Evolutionary conservation across 2,797 vertebrate genomes (phyloP).

Genomic region (Betta splendens): DNA sequence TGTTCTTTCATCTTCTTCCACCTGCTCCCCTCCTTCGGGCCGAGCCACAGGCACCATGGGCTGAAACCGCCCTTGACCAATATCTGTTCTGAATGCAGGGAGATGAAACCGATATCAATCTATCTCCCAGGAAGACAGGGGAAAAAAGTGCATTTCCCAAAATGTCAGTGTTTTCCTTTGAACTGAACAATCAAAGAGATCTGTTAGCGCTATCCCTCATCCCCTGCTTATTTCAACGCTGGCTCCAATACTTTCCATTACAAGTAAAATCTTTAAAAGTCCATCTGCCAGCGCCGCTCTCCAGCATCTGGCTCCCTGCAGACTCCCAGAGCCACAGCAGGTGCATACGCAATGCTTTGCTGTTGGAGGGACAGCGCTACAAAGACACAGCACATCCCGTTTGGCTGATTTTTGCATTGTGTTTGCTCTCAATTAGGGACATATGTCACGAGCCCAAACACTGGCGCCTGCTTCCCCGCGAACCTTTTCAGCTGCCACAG

Average conservation of each 20-base stretch:
- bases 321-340: slow-evolving; percentile 41
- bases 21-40: background rate
- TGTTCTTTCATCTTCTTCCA: background rate
- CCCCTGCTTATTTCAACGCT: slow-evolving; percentile 32
- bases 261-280: slow-evolving; percentile 49
- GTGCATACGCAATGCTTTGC: slow-evolving; percentile 50
- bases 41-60: slow-evolving; percentile 1
- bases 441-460: slow-evolving; percentile 56
- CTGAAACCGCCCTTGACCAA: slow-evolving; percentile 34
- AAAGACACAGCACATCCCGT: slow-evolving; percentile 50
- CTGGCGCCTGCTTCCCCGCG: slow-evolving; percentile 32
- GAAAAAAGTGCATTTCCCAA: slow-evolving; percentile 37
- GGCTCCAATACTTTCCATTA: slow-evolving; percentile 43
- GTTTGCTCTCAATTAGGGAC: slow-evolving; percentile 44
- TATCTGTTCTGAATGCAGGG: slow-evolving; percentile 25
- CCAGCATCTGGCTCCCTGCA: slow-evolving; percentile 36
- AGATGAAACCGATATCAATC: slow-evolving; percentile 45
- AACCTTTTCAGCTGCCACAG: slow-evolving; percentile 41
- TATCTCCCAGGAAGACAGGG: slow-evolving; percentile 10
- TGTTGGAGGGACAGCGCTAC: slow-evolving; percentile 56
- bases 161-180: slow-evolving; percentile 50
- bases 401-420: slow-evolving; percentile 46
- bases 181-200: slow-evolving; percentile 55
- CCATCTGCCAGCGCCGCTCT: slow-evolving; percentile 54
- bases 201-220: slow-evolving; percentile 27